Conservation (phyloP, 2,888 invertebrate species). For the Epinotia demarniana region DNA sequence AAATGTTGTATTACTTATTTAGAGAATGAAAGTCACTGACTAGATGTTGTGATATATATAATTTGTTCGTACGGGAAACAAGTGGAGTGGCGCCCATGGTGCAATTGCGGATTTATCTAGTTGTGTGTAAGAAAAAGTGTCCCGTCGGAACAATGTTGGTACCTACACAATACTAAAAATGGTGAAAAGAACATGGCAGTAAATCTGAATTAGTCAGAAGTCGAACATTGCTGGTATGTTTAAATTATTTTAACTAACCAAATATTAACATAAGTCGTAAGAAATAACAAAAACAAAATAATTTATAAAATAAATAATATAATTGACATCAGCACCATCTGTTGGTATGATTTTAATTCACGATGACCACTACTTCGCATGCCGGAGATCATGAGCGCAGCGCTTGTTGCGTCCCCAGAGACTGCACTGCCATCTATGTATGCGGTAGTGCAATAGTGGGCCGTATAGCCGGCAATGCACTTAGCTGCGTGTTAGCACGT, state of each 20-base stretch:
- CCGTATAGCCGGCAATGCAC: conserved; percentile 40
- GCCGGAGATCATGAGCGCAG: conserved; percentile 35
- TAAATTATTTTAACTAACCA: neutral
- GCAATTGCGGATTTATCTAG: neutral
- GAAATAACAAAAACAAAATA: neutral
- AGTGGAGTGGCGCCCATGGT: neutral
- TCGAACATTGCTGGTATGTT: neutral
- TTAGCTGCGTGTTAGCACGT: neutral
- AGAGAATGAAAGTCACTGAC: neutral
- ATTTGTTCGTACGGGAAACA: too few relatives aligned
- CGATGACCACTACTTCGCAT: conserved; percentile 49
- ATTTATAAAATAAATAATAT: neutral
- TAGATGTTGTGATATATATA: too few relatives aligned
- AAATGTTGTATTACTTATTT: too few relatives aligned
- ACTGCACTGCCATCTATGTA: conserved; percentile 74
- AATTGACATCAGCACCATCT: conserved; percentile 68
- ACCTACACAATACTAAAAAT: too few relatives aligned
- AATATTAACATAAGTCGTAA: neutral
- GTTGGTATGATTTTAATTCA: conserved; percentile 59
- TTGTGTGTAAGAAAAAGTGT: too few relatives aligned
- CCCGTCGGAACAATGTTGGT: too few relatives aligned
- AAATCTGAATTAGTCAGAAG: neutral
- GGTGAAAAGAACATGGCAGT: neutral
- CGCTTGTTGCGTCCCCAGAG: conserved; percentile 30
- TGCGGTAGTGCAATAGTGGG: conserved; percentile 63